These are phyloP conservation scores for Kryptopterus vitreolus DNA, from an alignment of 2,797 vertebrate genomes.

Conservation along the genomic window DNA sequence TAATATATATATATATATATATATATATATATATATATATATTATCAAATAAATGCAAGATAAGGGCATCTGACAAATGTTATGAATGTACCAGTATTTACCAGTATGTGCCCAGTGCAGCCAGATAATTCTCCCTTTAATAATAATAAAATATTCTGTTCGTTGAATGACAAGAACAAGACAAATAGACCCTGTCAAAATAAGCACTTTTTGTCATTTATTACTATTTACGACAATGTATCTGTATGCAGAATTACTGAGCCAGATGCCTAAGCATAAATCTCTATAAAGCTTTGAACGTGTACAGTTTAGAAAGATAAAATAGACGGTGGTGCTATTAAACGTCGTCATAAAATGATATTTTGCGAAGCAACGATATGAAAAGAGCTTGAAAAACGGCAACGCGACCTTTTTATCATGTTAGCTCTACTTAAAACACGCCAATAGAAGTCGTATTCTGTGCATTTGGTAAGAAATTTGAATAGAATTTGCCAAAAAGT, in stretches of 20 bases:
- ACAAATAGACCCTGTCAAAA: not conserved
- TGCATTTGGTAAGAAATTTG: not conserved
- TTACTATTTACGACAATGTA: not conserved
- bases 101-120: not conserved
- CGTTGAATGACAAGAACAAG: not conserved
- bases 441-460: not conserved
- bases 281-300: not conserved
- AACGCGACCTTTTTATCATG: not conserved
- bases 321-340: too few relatives aligned
- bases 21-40: too few relatives aligned
- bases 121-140: not conserved
- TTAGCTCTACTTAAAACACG: not conserved
- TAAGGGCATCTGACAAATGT: too few relatives aligned
- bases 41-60: too few relatives aligned
- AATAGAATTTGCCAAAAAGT: not conserved
- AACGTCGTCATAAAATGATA: not conserved
- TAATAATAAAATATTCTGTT: too few relatives aligned
- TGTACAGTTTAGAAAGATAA: not conserved
- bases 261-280: not conserved
- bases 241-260: not conserved
- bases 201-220: not conserved
- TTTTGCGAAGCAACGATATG: not conserved
- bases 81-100: too few relatives aligned
- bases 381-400: not conserved
- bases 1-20: too few relatives aligned